Evolutionary conservation across 2,888 invertebrate species (phyloP), one percentile per base, ranked within the genome.

Genomic region (Odontomyia ornata): DNA sequence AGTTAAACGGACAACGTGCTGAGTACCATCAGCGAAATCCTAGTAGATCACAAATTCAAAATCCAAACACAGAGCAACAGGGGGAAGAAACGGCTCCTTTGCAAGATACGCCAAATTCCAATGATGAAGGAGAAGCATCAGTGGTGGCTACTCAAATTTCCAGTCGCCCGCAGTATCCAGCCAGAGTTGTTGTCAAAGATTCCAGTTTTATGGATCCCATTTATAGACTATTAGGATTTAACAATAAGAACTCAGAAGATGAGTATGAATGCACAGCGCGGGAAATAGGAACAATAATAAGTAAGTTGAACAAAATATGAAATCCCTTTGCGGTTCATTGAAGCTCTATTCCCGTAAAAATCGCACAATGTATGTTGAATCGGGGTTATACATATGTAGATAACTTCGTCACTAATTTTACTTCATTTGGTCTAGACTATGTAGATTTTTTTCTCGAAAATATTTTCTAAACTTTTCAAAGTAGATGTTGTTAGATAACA

Each of bases 211-310:
- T 60, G 57, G 72, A 72, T 47, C 72, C 76, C 15, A 76, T 79
- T 52, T 77, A 57, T 21, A 36, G 57, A 36, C 4, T 77, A 28
- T 30, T 77, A 30, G 72, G 79, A 43, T 76, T 79, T 73, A 69
- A 71, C 1, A 79, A 30, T 11, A 76, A 76, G 47, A 79, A 79
- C 43, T 5, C 64, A 23, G 52, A 75, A 23, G 30, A 69, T 46
- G 52, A 79, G 21, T 30, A 71, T 25, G 76, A 73, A 9, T 77
- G 75, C 30, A 77, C 77, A 4, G 28, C 62, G 1, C 56, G 69
- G 11, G 77, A 77, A 30, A 65, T 79, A 23, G 79, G 79, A 73
- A 77, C 77, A 27, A n/a, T 79, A 21, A 79, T 79, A 67, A 77
- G 79, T 79, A 46, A 77, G 79, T 77, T n/a, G n/a, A n/a, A n/a